Evolutionary conservation across 30 jellyfish, hydroid and myxozoan genomes (phyloP).

Genomic region (Aurelia aurita complex sp. Pacific): DNA sequence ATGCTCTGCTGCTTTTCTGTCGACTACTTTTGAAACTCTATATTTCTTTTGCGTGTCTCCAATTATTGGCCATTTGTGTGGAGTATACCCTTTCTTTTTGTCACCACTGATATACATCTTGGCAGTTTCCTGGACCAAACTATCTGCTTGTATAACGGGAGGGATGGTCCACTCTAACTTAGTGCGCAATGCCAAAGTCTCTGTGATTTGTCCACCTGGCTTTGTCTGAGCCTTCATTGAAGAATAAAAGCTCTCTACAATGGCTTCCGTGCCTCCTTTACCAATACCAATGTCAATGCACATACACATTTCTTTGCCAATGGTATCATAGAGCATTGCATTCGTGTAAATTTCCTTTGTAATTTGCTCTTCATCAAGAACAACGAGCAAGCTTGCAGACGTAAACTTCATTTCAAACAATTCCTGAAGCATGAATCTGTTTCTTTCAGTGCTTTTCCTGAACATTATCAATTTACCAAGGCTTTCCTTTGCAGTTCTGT

Average conservation of each 20-base stretch:
- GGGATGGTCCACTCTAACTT: slow-evolving; percentile 38
- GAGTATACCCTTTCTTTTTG: not conserved
- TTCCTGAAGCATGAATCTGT: not conserved
- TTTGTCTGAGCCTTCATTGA: slow-evolving; percentile 23
- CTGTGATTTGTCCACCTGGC: slow-evolving; percentile 10
- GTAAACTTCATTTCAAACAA: not conserved
- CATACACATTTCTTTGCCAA: slow-evolving; percentile 27
- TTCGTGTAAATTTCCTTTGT: not conserved
- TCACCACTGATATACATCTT: slow-evolving; percentile 7
- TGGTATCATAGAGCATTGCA: not conserved
- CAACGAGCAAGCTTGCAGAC: not conserved
- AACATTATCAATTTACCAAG: not conserved
- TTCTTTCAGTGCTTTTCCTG: not conserved
- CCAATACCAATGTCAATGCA: slow-evolving; percentile 6
- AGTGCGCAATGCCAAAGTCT: slow-evolving; percentile 15
- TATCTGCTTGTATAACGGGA: slow-evolving; percentile 23
- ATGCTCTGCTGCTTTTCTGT: not conserved
- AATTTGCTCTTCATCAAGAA: not conserved
- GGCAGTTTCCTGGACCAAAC: slow-evolving; percentile 8
- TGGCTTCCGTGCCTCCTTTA: slow-evolving; percentile 22
- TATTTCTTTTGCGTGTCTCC: not conserved
- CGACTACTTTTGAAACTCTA: slow-evolving; percentile 19
- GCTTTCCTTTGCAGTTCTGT: not conserved
- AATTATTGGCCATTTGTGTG: slow-evolving; percentile 30
- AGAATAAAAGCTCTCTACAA: slow-evolving; percentile 24